These are phyloP conservation scores for Lepidonotus clava DNA, from an alignment of 2,888 invertebrate species.

Conservation along the genomic window DNA sequence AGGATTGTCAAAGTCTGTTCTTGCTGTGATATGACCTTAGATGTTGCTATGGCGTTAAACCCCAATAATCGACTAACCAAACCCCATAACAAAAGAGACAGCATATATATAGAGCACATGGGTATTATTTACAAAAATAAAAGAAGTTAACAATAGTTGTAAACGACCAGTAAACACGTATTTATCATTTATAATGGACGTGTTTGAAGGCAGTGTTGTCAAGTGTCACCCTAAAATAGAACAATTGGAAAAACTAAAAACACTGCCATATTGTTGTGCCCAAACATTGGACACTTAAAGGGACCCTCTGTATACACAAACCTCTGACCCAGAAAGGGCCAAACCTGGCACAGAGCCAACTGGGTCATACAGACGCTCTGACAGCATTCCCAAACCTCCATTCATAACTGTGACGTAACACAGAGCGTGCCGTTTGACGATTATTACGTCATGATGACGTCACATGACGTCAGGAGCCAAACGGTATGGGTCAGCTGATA, in stretches of 20 bases:
- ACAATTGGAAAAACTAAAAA: background rate
- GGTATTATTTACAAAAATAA: too few species aligned
- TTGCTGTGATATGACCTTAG: too few species aligned
- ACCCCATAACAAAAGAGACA: too few species aligned
- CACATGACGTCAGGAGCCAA: background rate
- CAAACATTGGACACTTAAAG: background rate
- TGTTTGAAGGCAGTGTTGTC: background rate
- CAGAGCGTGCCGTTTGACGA: background rate
- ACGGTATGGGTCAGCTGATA: background rate
- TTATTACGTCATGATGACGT: background rate
- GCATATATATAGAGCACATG: too few species aligned
- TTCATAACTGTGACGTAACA: background rate
- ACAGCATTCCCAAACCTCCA: too few species aligned
- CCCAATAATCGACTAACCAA: too few species aligned
- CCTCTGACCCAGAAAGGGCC: background rate
- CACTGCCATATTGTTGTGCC: background rate
- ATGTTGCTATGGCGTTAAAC: too few species aligned
- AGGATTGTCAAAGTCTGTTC: too few species aligned
- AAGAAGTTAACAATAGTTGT: too few species aligned
- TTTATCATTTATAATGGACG: background rate
- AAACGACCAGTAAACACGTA: background rate
- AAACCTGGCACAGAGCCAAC: background rate
- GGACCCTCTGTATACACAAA: too few species aligned
- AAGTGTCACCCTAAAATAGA: background rate
- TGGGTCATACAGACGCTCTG: background rate